phyloP scores from a whole-genome alignment of 1,140 invertebrate species.

The Ceratosolen fusciceps region DNA sequence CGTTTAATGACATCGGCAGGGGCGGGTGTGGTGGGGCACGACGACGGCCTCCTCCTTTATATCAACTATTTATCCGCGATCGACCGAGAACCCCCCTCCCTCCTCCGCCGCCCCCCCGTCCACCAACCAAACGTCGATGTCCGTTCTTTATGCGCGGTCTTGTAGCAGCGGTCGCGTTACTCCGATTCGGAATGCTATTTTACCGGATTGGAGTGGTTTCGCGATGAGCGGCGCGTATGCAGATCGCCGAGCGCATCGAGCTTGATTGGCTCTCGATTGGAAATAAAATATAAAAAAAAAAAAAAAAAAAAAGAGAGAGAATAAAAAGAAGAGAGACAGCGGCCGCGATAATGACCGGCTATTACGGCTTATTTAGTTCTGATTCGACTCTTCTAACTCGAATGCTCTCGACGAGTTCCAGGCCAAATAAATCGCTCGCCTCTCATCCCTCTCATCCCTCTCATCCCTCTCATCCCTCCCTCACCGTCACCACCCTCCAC shows the following conservation, averaged over 20 bases:
- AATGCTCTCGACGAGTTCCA: too few species aligned
- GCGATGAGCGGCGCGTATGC: background rate
- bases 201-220: background rate
- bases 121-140: background rate
- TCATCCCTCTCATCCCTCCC: too few species aligned
- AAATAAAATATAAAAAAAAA: too few species aligned
- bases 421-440: too few species aligned
- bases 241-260: background rate
- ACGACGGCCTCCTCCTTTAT: too few species aligned
- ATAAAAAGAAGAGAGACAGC: background rate
- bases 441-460: too few species aligned
- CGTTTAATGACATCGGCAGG: slow-evolving; percentile 20
- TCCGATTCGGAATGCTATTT: background rate
- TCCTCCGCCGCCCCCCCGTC: too few species aligned
- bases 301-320: too few species aligned
- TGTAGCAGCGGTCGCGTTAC: background rate
- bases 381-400: background rate
- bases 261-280: background rate
- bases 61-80: too few species aligned
- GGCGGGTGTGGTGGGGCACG: background rate
- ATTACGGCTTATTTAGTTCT: background rate
- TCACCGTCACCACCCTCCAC: too few species aligned
- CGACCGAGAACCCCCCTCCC: background rate
- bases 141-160: background rate
- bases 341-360: background rate